Base-by-base conservation (phyloP, 2,113 vertebrate species). In the Anguilla rostrata region DNA sequence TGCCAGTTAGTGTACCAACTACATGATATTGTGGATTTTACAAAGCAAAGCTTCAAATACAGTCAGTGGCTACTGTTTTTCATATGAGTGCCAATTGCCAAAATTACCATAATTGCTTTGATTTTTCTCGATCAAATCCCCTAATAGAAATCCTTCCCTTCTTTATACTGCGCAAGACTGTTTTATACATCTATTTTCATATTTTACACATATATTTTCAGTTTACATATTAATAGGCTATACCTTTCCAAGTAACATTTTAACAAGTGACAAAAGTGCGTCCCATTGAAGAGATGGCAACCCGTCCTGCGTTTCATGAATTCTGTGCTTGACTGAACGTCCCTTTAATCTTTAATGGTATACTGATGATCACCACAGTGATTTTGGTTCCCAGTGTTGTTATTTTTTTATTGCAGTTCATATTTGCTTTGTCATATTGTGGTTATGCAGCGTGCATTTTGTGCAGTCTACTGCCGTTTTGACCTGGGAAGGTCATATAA, bases 401-500 rank as follows among this genome's bases (percentile, higher is more conserved):
- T 56, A 34, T 53, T 56, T 71, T 34, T 84, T 66, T 43, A 15
- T 53, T 66, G 57, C 83, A 84, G 82, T 40, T 85, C 81, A 53
- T 56, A 83, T 83, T 56, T 49, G 56, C 40, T 82, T 57, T 88
- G 85, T 88, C 90, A 90, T 0, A 84, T 39, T 40, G 9, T 88
- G 90, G 88, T 90, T 85, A 87, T 3, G 83, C 46, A 66, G 86
- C 5, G 16, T 84, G 71, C 60, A 71, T 86, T 8, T 18, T 85
- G 34, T 82, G 90, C 43, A 66, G 20, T 22, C n/a, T 81, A 91
- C 91, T 89, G 78, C 86, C 87, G 84, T 91, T 88, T 83, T 84
- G 85, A 0, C 82, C 87, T 49, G 9, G 84, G 80, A 82, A 86
- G 81, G 87, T 87, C 87, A 71, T 86, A 89, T 90, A 79, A 79